A percentile compares a stretch with the other conserved stretches of the same genome.
phyloP scores from a whole-genome alignment of 2,888 invertebrate species.

The Aleiodes alternator region DNA sequence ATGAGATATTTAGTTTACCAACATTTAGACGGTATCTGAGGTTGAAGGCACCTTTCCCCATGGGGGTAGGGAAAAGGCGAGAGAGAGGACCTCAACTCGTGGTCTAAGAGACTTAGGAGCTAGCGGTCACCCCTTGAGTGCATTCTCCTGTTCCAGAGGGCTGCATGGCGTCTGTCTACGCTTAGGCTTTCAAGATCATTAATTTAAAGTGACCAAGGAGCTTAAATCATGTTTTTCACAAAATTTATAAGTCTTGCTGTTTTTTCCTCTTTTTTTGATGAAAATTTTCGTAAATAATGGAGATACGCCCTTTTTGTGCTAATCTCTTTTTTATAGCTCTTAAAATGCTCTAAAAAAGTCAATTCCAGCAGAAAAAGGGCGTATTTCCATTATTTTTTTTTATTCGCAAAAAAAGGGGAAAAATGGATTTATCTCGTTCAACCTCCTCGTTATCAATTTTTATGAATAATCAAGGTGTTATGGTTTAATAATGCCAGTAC shows the following conservation, averaged over 20 bases:
- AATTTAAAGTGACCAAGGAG: slow-evolving; percentile 68
- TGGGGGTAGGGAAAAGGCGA: not conserved
- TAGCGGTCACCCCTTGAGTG: slow-evolving; percentile 74
- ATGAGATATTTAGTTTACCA: slow-evolving; percentile 73
- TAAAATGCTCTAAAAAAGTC: too few relatives aligned
- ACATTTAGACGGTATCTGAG: slow-evolving; percentile 67
- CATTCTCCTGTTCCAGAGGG: slow-evolving; percentile 72
- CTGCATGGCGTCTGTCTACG: slow-evolving; percentile 59
- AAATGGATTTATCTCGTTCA: too few relatives aligned
- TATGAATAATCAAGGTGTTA: not conserved
- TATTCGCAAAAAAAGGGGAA: too few relatives aligned
- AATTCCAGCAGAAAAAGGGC: too few relatives aligned
- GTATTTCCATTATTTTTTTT: too few relatives aligned
- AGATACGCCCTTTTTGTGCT: too few relatives aligned
- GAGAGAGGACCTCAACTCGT: slow-evolving; percentile 35
- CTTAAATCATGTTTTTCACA: slow-evolving; percentile 43
- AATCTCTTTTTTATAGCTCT: too few relatives aligned
- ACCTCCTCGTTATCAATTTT: too few relatives aligned
- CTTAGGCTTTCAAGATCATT: slow-evolving; percentile 74
- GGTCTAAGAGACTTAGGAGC: slow-evolving; percentile 74
- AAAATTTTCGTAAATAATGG: too few relatives aligned
- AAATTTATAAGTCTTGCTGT: slow-evolving; percentile 48
- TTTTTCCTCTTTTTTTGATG: too few relatives aligned
- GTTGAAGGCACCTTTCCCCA: slow-evolving; percentile 52
- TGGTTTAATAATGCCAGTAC: not conserved